These are phyloP conservation scores for Vireo griseus DNA, from an alignment of 2,797 vertebrate species.

Conservation along the genomic window DNA sequence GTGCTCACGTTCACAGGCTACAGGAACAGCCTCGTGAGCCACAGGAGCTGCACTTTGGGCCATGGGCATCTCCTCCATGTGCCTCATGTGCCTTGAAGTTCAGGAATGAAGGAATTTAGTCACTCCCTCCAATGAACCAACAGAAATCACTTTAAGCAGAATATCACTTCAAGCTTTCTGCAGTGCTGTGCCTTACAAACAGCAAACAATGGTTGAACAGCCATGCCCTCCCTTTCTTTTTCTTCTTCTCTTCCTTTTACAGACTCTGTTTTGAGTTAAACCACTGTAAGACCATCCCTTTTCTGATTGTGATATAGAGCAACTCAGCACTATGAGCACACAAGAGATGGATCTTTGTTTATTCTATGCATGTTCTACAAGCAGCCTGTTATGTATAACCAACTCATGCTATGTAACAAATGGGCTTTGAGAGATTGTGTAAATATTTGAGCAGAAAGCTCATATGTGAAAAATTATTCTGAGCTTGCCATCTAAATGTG, in stretches of 20 bases:
- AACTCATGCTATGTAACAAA: background rate
- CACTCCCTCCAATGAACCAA: background rate
- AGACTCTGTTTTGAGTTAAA: background rate
- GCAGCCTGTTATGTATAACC: background rate
- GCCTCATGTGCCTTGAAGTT: background rate
- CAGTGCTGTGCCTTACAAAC: background rate
- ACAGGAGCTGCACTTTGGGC: background rate
- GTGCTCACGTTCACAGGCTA: background rate
- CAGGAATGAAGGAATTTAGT: background rate
- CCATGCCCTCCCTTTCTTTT: accelerated
- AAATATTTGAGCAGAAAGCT: constrained; percentile 24
- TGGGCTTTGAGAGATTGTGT: background rate
- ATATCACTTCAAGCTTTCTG: background rate
- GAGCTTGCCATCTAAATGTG: background rate
- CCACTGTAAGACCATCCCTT: background rate
- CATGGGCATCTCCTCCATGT: background rate
- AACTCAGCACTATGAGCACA: background rate
- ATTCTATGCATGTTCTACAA: background rate
- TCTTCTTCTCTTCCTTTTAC: background rate
- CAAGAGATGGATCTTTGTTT: background rate
- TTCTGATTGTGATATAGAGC: background rate
- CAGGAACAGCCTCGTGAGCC: background rate
- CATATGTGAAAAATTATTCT: background rate
- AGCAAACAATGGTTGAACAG: background rate
- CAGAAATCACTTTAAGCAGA: background rate